These are phyloP conservation scores for Caenorhabditis parvicauda DNA, from an alignment of 2,888 invertebrate genomes.

Conservation along the genomic window DNA sequence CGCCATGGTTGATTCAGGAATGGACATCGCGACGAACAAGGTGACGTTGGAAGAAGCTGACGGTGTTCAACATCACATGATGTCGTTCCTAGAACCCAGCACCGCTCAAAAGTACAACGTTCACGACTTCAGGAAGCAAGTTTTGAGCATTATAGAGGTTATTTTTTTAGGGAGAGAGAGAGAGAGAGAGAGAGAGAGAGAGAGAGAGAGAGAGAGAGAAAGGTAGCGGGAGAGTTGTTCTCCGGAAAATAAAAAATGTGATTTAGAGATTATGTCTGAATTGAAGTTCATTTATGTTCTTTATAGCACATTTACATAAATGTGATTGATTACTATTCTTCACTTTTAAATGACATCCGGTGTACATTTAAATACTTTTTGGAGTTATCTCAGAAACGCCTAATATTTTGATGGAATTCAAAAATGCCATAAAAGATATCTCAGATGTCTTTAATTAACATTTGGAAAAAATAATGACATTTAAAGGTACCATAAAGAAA, in stretches of 20 bases:
- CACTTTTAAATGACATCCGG: no score
- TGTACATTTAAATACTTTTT: no score
- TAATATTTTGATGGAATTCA: no score
- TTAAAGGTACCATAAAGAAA: not conserved
- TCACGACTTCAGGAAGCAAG: constrained; percentile 36
- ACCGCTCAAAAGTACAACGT: constrained; percentile 41
- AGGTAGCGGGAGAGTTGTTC: no score
- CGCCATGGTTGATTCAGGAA: constrained; percentile 28
- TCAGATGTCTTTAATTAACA: not conserved
- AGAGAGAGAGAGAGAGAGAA: not conserved
- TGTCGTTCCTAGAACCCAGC: constrained; percentile 81
- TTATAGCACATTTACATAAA: no score
- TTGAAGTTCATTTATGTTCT: no score
- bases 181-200: not conserved
- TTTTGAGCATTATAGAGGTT: constrained; percentile 20
- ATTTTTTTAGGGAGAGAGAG: not conserved
- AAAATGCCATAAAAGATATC: no score
- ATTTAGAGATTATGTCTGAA: no score
- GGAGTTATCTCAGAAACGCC: no score
- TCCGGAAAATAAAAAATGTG: no score
- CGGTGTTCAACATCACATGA: constrained; percentile 80
- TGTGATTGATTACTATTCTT: no score
- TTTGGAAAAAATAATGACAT: not conserved
- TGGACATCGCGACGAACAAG: constrained; percentile 62
- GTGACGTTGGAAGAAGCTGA: constrained; percentile 78